These are phyloP conservation scores for Helleia helle DNA, from an alignment of 2,888 invertebrate species.

Conservation along the genomic window DNA sequence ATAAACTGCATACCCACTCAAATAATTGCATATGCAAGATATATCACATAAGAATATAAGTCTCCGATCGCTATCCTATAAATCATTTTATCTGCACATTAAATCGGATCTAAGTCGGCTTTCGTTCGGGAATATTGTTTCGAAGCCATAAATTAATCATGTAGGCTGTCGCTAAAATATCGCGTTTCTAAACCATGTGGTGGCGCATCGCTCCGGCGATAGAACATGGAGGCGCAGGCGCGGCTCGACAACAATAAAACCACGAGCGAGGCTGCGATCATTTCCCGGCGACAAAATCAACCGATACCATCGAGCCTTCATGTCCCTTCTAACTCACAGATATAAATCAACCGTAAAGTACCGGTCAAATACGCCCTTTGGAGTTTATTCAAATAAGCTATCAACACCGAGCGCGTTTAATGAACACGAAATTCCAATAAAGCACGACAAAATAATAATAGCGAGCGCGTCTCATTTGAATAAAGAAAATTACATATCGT, in stretches of 20 bases:
- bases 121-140: conserved; percentile 53
- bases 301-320: conserved; percentile 58
- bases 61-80: conserved; percentile 38
- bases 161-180: conserved; percentile 71
- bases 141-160: conserved; percentile 69
- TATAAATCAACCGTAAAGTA: conserved; percentile 52
- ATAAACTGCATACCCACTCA: neutral
- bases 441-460: conserved; percentile 66
- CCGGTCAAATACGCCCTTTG: conserved; percentile 37
- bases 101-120: conserved; percentile 54
- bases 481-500: conserved; percentile 61
- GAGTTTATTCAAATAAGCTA: conserved; percentile 61
- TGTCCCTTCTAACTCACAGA: conserved; percentile 39
- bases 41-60: conserved; percentile 28
- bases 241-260: conserved; percentile 53
- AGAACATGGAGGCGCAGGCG: conserved; percentile 47
- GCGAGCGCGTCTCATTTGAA: conserved; percentile 65
- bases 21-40: conserved; percentile 17
- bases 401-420: conserved; percentile 47
- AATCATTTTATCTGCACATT: conserved; percentile 64
- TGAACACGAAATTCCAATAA: conserved; percentile 66
- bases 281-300: conserved; percentile 68
- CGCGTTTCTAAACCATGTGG: conserved; percentile 47
- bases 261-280: conserved; percentile 36
- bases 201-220: conserved; percentile 49